These are phyloP conservation scores for Armadillidium nasatum DNA, from an alignment of 1,140 invertebrate genomes.

Conservation along the genomic window DNA sequence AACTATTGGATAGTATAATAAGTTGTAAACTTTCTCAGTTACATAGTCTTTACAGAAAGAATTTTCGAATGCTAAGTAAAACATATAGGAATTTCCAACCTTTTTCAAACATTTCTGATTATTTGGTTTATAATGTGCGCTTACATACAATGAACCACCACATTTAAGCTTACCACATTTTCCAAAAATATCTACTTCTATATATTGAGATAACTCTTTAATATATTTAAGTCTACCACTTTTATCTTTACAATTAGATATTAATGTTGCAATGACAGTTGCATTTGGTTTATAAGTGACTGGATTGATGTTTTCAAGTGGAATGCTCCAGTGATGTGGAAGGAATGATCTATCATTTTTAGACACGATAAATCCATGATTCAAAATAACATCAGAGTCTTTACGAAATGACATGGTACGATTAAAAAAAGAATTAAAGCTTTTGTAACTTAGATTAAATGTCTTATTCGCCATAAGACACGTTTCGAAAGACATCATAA, in stretches of 20 bases:
- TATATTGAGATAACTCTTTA: constrained; percentile 70
- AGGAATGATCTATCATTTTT: constrained; percentile 24
- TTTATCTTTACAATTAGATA: constrained; percentile 87
- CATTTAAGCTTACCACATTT: not conserved
- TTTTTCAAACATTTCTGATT: not conserved
- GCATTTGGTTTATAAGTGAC: constrained; percentile 66
- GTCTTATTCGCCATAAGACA: not conserved
- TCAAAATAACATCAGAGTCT: constrained; percentile 47
- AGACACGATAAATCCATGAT: constrained; percentile 45
- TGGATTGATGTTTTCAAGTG: not conserved
- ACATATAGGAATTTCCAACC: not conserved
- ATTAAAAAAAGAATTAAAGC: constrained; percentile 47
- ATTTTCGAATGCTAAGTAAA: constrained; percentile 16
- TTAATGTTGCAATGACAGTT: constrained; percentile 85
- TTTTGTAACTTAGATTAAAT: not conserved
- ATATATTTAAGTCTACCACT: constrained; percentile 83
- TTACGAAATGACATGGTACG: constrained; percentile 50
- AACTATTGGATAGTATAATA: constrained; percentile 44
- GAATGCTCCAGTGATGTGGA: constrained; percentile 25
- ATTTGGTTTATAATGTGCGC: not conserved
- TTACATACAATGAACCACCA: not conserved
- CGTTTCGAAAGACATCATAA: not conserved
- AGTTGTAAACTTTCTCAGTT: constrained; percentile 52
- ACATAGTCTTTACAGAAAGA: constrained; percentile 46
- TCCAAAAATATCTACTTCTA: constrained; percentile 13